These are phyloP conservation scores for Heterotilapia buettikoferi DNA, from an alignment of 2,113 vertebrate genomes.

Conservation along the genomic window DNA sequence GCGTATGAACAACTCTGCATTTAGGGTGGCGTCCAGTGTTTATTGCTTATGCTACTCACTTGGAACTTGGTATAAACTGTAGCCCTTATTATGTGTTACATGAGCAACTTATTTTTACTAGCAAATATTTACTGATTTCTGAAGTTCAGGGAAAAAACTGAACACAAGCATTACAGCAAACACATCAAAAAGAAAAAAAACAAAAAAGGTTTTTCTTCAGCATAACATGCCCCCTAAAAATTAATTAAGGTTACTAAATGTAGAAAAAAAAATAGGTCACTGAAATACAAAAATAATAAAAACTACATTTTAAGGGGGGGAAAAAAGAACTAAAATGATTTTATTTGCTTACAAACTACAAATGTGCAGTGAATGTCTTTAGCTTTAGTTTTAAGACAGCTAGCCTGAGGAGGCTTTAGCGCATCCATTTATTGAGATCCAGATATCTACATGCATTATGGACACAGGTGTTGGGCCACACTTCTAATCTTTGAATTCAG, in stretches of 20 bases:
- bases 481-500: too few relatives aligned
- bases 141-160: background rate
- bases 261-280: background rate
- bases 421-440: background rate
- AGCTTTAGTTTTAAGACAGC: background rate
- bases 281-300: background rate
- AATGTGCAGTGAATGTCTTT: background rate
- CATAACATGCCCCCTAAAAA: background rate
- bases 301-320: background rate
- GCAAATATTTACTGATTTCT: background rate
- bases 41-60: background rate
- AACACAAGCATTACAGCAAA: background rate
- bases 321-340: fast-evolving
- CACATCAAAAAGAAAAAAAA: background rate
- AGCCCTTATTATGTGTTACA: background rate
- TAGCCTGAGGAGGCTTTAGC: background rate
- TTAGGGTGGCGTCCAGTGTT: background rate
- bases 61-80: background rate
- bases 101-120: background rate
- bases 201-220: background rate
- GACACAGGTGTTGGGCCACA: background rate
- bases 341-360: background rate
- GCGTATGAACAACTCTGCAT: background rate
- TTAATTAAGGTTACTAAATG: background rate
- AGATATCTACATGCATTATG: background rate